Evolutionary conservation across 2,888 invertebrate genomes (phyloP), one percentile per base, ranked within the genome.

Genomic region (Elmis aenea): DNA sequence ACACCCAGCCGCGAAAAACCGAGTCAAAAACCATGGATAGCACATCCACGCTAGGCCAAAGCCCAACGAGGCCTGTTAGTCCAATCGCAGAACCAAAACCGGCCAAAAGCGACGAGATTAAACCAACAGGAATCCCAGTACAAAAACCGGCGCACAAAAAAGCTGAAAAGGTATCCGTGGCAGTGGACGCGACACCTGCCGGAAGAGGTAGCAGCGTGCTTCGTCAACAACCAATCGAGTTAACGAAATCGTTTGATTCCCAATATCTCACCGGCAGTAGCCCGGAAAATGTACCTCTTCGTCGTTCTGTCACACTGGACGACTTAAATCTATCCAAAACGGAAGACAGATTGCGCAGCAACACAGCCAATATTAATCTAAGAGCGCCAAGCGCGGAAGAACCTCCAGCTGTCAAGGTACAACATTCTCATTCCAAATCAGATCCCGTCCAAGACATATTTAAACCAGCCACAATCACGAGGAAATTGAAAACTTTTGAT

Each of bases 181-280:
- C 80, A 0, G 73, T 87, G 15, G 86, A 88, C 61, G 87, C 87
- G 0, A 87, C 87, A 1, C 85, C 85, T 6, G 74, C 80, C 1
- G 81, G 82, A 1, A 71, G 85, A 44, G 83, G 83, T 13, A 75
- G 77, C 42, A 85, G 85, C 33, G 75, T 87, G 16, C 60, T 86
- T 30, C 76, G 79, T 50, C 86, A 87, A 66, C 77, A 84, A 59
- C 86, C 86, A 1, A 84, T 85, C 44, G 85, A 87, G 65, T 61
- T 85, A 26, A 75, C 76, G 0, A 83, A 83, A 65, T 76, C 76
- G n/a, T 66, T 77, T 25, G 77, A 78, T 49, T 61, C 57, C 28
- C 64, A 62, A 34, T 66, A 68, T 21, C 35, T 41, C 20, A 39
- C 45, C 21, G 40, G 44, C 41, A 38, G 46, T 6, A 44, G 46